Conservation (phyloP, 1,140 invertebrate species). For the Hestina assimilis region DNA sequence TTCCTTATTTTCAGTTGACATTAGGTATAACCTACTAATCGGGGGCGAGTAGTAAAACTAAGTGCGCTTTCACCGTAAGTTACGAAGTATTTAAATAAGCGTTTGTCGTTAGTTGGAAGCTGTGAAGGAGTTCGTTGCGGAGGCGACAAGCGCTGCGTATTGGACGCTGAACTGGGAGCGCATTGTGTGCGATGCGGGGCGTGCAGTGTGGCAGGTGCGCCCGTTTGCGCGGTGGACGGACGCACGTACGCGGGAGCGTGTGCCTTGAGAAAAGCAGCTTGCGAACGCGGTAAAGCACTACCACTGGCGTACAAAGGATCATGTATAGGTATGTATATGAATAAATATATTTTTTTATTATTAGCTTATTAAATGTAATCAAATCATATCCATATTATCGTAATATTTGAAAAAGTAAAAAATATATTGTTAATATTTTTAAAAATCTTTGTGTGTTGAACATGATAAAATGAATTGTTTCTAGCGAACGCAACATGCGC, state of each 20-base stretch:
- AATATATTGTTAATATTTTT: no score
- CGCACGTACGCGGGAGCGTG: conserved; percentile 92
- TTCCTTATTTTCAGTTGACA: conserved; percentile 25
- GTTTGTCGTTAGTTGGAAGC: conserved; percentile 79
- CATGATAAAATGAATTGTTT: neutral
- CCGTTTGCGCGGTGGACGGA: conserved; percentile 92
- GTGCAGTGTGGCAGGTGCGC: conserved; percentile 81
- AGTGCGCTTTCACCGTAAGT: neutral
- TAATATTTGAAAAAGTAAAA: no score
- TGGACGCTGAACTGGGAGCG: conserved; percentile 91
- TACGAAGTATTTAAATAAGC: neutral
- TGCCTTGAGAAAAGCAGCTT: conserved; percentile 90
- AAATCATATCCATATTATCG: no score
- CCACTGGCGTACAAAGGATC: conserved; percentile 91
- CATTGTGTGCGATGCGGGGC: conserved; percentile 90
- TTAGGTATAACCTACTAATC: neutral
- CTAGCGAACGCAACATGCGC: conserved; percentile 87
- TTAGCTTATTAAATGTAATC: no score
- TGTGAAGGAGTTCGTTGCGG: conserved; percentile 89
- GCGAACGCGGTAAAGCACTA: conserved; percentile 88
- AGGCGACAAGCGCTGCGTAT: conserved; percentile 88
- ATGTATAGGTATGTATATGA: conserved; percentile 78
- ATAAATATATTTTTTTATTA: neutral
- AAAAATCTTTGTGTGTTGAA: no score
- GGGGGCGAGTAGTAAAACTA: neutral